Base-by-base conservation (phyloP, 23 tunicate genomes). In the Styela plicata region DNA sequence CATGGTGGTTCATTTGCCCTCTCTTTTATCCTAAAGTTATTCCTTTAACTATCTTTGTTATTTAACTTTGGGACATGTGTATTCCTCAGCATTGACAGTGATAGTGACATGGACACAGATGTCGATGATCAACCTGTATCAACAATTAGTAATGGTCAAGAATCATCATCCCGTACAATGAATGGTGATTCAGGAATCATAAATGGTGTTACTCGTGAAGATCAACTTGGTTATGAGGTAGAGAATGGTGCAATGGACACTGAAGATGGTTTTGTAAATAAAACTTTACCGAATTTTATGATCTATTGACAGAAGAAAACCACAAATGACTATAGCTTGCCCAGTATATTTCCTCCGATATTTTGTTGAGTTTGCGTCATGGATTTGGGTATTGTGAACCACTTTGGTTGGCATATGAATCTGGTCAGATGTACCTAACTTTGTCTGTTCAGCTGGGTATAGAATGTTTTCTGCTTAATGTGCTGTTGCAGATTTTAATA, bases 31-130 rank as follows among this genome's bases (percentile, higher is more conserved):
- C n/a, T n/a, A n/a, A n/a, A n/a, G n/a, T n/a, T n/a, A n/a, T n/a
- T n/a, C n/a, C n/a, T n/a, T n/a, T n/a, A n/a, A n/a, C n/a, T n/a
- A n/a, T n/a, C n/a, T n/a, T n/a, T n/a, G n/a, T n/a, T n/a, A n/a
- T n/a, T n/a, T n/a, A n/a, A n/a, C n/a, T n/a, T n/a, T n/a, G n/a
- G n/a, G n/a, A n/a, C n/a, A n/a, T n/a, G n/a, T n/a, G n/a, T n/a
- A n/a, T n/a, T n/a, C n/a, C n/a, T n/a, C n/a, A 83, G 74, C 22
- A 64, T 64, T 2, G 80, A 69, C 27, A 87, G 89, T 69, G 89
- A 87, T 52, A 83, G 89, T 87, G 92, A 92, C 21, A 87, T 87
- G 91, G 97, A 92, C 18, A 92, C 91, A 20, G 97, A 87, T 62
- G 70, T 86, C 30, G 91, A 87, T 31, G 97, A 84, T 34, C 78